Base-by-base conservation (phyloP, 2,113 vertebrate species). In the Carettochelys insculpta region DNA sequence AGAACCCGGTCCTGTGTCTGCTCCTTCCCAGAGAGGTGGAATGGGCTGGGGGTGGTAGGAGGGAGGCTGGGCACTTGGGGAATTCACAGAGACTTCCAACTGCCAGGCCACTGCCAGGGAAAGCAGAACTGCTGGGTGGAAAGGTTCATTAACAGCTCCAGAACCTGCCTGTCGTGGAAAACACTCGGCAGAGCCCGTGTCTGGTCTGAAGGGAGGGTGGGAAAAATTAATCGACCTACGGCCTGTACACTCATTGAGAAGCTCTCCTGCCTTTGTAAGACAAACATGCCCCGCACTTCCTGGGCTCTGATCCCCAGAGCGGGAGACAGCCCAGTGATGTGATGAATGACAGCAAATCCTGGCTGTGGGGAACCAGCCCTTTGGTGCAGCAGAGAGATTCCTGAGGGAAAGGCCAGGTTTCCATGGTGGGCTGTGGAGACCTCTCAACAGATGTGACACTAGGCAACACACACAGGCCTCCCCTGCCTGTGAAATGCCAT, bases 161-260 rank as follows among this genome's bases (percentile, higher is more conserved):
- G 38, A 14, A 6, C 93, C 96, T 92, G 83, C 95, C 91, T 78
- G 84, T 80, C 58, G 92, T 6, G 52, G 12, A 58, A 95, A 71
- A 45, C 75, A 65, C 52, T 0, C 1, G 52, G 11, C 48, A 3
- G 22, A 1, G 14, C 75, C 73, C 41, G 73, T 29, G 31, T 76
- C 92, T 75, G 65, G 29, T 88, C 93, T 92, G 19, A 86, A 91
- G 82, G 52, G 51, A 78, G 85, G 90, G 91, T 47, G 83, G 95
- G 95, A 88, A 94, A 90, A 97, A 90, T 96, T 97, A 96, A 95
- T 96, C 95, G 94, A 88, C 4, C 51, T 2, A 2, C 4, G 81
- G 89, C 80, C 94, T 77, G 94, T 73, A 56, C 83, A 85, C 87
- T 85, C 90, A 45, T 90, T 58, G 58, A 82, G 75, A 22, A 45